A percentile compares a stretch with the other conserved stretches of the same genome.
phyloP scores from a whole-genome alignment of 2,797 vertebrate species.

The Halcyon smyrnensis region DNA sequence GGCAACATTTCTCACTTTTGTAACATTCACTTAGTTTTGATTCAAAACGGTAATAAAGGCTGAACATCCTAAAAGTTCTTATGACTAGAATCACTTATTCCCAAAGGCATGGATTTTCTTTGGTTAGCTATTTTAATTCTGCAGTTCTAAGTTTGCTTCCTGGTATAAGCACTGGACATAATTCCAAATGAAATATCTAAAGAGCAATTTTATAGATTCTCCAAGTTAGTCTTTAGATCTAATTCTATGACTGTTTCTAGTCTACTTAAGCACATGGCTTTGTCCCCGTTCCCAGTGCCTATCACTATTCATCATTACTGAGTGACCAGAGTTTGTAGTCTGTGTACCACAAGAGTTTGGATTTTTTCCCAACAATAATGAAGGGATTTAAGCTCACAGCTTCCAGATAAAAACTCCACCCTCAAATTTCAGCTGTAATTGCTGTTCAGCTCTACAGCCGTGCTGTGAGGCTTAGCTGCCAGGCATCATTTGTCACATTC shows the following conservation, averaged over 20 bases:
- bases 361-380: not conserved
- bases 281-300: not conserved
- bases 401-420: not conserved
- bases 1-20: not conserved
- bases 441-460: not conserved
- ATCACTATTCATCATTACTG: not conserved
- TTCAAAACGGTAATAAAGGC: not conserved
- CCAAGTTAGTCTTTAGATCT: not conserved
- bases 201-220: not conserved
- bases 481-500: not conserved
- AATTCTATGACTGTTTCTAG: not conserved
- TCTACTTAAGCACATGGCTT: fast-evolving
- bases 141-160: not conserved
- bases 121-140: not conserved
- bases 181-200: not conserved
- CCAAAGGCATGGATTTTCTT: not conserved
- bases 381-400: not conserved
- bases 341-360: not conserved
- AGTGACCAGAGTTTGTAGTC: not conserved
- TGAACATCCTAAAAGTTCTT: not conserved
- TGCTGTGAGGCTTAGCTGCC: not conserved
- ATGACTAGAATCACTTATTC: not conserved
- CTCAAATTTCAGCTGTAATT: not conserved
- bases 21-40: not conserved
- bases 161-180: not conserved